Base-by-base conservation (phyloP, 1,140 invertebrate genomes). In the Macrocentrus cingulum region DNA sequence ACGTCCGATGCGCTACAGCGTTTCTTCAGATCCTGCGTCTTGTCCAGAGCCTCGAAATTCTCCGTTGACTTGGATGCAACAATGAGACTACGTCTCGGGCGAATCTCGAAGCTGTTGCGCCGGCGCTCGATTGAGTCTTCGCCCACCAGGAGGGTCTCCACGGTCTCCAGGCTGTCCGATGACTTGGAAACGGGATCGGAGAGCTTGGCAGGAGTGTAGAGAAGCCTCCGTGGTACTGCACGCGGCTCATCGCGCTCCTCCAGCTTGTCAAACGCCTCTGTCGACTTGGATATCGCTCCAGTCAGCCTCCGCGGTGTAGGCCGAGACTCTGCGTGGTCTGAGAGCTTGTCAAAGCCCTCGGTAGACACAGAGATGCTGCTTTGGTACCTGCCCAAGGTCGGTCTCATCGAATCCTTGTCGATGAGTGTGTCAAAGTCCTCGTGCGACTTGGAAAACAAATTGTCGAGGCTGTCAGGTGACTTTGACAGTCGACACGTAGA, bases 61-160 rank as follows among this genome's bases (percentile, higher is more conserved):
- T 79, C 78, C 11, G 75, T 72, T 0, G 78, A 80, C 32, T 78
- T 79, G 0, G 76, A 79, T 19, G 78, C 76, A 4, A 66, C 46
- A 39, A 72, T 77, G 51, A 18, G 39, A 16, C 23, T 56, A 29
- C 59, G 57, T 1, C 66, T 62, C 0, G 56, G 61, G 11, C 70
- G 51, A 1, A 75, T 63, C 13, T 76, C 75, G 34, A 75, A 74
- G 42, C 70, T 72, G 45, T 66, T 69, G 13, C 73, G 64, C 6
- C 75, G 63, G n/a, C 70, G 67, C 13, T 75, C 76, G 39, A 76
- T 72, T 0, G 69, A 74, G 20, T 71, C 66, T 42, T 77, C 74
- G 56, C 71, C 74, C 22, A 62, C 56, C 2, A 69, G 13, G 7
- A 39, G 52, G 0, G 66, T 61, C 9, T 76, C 70, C 1, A 72